These are phyloP conservation scores for Heliothis virescens DNA, from an alignment of 1,140 invertebrate genomes.

Conservation along the genomic window DNA sequence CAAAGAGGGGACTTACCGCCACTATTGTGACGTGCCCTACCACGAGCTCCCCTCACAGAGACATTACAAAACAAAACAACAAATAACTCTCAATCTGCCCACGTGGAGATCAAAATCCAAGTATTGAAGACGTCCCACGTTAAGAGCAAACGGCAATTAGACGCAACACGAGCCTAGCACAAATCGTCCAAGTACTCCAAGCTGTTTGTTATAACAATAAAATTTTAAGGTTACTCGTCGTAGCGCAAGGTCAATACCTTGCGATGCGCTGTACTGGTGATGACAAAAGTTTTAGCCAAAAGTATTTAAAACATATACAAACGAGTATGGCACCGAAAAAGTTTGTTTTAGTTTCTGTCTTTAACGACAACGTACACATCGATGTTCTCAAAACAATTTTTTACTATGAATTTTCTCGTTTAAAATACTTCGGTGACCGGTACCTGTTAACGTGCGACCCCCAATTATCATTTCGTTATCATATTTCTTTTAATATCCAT, in stretches of 20 bases:
- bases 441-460: too few species aligned
- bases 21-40: too few species aligned
- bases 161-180: conserved; percentile 57
- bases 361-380: too few species aligned
- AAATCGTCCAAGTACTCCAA: conserved; percentile 45
- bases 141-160: conserved; percentile 63
- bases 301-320: background rate
- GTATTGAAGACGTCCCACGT: conserved; percentile 38
- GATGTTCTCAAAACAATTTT: too few species aligned
- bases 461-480: too few species aligned
- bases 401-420: too few species aligned
- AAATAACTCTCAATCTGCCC: conserved; percentile 10
- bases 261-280: conserved; percentile 13
- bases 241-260: conserved; percentile 60
- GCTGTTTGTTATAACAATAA: conserved; percentile 68
- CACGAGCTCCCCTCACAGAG: too few species aligned
- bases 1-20: too few species aligned
- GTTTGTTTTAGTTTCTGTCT: too few species aligned
- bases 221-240: conserved; percentile 62
- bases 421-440: too few species aligned
- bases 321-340: too few species aligned
- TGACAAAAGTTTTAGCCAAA: background rate
- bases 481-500: too few species aligned
- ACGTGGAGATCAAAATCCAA: conserved; percentile 17
- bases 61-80: background rate